Evolutionary conservation across 2,888 invertebrate genomes (phyloP), one percentile per base, ranked within the genome.

Genomic region (Drosophila nr. perissopoda): DNA sequence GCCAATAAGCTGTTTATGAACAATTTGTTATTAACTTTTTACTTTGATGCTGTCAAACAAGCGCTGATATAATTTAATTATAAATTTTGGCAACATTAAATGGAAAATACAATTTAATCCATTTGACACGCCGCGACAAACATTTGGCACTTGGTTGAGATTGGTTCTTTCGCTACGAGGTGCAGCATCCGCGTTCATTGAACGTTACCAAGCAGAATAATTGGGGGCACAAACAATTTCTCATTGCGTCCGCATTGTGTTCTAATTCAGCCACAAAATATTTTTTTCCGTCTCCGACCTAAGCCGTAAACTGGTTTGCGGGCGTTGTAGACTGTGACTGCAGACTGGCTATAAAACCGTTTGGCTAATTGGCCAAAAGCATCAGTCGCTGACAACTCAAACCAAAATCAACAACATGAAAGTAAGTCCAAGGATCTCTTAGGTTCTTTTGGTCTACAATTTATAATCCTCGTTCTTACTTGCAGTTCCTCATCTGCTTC

Each of bases 401-500:
- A 75, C 52, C 63, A 68, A 79, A 63, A 57, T 66, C 68, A 70
- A 75, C 77, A 83, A 81, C 57, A 87, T 87, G 87, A 85, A 87
- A 63, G 87, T 87, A 76, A 76, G 82, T 76, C 2, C 25, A 40
- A 42, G 57, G 57, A 57, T 40, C 21, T 21, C 16, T n/a, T n/a
- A 2, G 40, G 18, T 5, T 25, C 1, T 29, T 8, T 16, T 42
- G 7, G n/a, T 42, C 10, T 4, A 11, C n/a, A 13, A 34, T 16
- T 40, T 25, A 27, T 63, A 72, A 87, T 71, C 40, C 11, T 33
- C 42, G 16, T 1, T 3, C 38, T 46, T 8, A 8, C 51, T 51
- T 69, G 13, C 60, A 91, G 91, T 91, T 91, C 90, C 76, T 91
- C 73, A 81, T 92, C 79, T 91, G 91, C 81, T 90, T 91, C 74